phyloP scores from a whole-genome alignment of 2,888 invertebrate genomes.

The Drosophila trichaetosa region DNA sequence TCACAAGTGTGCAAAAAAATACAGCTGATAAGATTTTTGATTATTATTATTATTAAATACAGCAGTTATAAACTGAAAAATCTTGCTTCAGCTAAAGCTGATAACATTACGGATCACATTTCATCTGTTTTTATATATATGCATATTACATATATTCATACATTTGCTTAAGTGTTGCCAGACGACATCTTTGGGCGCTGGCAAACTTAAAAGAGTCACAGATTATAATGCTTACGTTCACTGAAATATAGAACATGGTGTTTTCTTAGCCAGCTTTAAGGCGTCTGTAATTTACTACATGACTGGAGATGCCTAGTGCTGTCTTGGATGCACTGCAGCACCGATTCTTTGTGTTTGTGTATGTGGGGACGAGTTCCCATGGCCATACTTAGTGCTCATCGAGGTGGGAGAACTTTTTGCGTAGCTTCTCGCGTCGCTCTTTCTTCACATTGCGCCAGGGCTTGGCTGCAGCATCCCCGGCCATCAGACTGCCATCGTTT shows the following conservation, averaged over 20 bases:
- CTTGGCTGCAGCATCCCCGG: conserved; percentile 85
- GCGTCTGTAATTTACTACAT: not conserved
- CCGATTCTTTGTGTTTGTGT: not conserved
- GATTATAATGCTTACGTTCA: conserved; percentile 31
- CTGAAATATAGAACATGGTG: conserved; percentile 36
- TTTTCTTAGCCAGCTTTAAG: conserved; percentile 5
- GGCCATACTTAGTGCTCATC: conserved; percentile 88
- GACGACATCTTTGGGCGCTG: not conserved
- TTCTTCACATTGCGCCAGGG: conserved; percentile 95
- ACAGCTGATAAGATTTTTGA: not conserved
- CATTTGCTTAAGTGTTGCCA: not conserved
- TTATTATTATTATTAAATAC: not conserved
- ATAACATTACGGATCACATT: conserved; percentile 5
- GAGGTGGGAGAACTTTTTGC: conserved; percentile 93
- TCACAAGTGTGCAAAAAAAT: not conserved
- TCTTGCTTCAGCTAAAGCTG: not conserved
- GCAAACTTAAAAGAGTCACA: conserved; percentile 3
- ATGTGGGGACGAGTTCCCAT: conserved; percentile 1
- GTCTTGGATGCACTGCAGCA: conserved; percentile 23
- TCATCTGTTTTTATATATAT: not conserved
- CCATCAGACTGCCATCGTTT: conserved; percentile 61
- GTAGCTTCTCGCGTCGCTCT: conserved; percentile 96
- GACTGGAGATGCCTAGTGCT: not conserved
- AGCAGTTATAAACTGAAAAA: not conserved
- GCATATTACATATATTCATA: not conserved